Evolutionary conservation across 2,888 invertebrate species (phyloP).

Genomic region (Elmis aenea): DNA sequence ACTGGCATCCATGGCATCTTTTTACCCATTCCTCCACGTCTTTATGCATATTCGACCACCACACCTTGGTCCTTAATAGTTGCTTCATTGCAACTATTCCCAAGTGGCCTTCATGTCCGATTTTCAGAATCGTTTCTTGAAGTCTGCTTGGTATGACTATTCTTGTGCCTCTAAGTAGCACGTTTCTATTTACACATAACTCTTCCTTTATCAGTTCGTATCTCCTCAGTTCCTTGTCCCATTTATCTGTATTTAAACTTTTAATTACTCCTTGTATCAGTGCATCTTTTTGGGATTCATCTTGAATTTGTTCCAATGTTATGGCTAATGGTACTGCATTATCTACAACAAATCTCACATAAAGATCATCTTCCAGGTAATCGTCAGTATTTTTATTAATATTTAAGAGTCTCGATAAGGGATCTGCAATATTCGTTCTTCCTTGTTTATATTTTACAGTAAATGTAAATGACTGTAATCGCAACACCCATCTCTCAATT

Average conservation of each 20-base stretch:
- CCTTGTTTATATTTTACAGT: conserved; percentile 18
- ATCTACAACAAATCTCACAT: conserved; percentile 20
- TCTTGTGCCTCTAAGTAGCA: conserved; percentile 10
- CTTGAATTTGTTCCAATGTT: too few species aligned
- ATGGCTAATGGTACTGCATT: too few species aligned
- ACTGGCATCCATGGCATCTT: conserved; percentile 17
- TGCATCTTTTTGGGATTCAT: too few species aligned
- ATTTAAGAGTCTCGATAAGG: conserved; percentile 20
- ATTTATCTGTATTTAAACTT: too few species aligned
- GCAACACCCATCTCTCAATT: conserved; percentile 22
- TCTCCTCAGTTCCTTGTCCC: too few species aligned
- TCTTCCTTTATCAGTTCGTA: conserved; percentile 3
- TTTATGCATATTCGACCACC: conserved; percentile 23
- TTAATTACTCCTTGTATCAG: too few species aligned
- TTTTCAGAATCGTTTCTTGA: conserved; percentile 10
- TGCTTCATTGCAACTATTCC: conserved; percentile 27
- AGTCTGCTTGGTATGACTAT: conserved; percentile 14
- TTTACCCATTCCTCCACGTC: conserved; percentile 18
- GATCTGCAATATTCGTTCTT: conserved; percentile 23
- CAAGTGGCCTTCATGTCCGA: conserved; percentile 28
- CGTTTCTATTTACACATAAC: neutral
- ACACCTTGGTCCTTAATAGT: conserved; percentile 23
- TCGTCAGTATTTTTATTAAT: conserved; percentile 13
- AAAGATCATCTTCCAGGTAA: conserved; percentile 15
- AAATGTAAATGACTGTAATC: conserved; percentile 19